A percentile compares a stretch with the other conserved stretches of the same genome.
These are phyloP conservation scores for Etheostoma perlongum DNA, from an alignment of 2,797 vertebrate species.

Conservation along the genomic window DNA sequence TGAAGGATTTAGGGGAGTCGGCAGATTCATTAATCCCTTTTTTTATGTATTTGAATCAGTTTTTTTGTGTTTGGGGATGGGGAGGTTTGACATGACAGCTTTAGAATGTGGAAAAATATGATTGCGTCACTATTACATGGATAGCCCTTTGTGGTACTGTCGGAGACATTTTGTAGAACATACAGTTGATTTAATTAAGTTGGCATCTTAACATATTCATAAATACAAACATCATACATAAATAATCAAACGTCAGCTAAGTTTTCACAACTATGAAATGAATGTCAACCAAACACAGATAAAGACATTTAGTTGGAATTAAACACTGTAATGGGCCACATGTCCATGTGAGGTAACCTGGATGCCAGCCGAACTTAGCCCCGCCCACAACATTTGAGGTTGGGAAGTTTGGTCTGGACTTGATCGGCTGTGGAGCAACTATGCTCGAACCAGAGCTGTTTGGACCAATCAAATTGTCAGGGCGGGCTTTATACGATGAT, in stretches of 20 bases:
- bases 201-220: slow-evolving; percentile 13
- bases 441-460: too few relatives aligned
- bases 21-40: slow-evolving; percentile 73
- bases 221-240: too few relatives aligned
- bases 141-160: slow-evolving; percentile 37
- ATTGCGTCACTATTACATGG: slow-evolving; percentile 50
- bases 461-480: too few relatives aligned
- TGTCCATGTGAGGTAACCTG: too few relatives aligned
- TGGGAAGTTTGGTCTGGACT: too few relatives aligned
- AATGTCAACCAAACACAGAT: slow-evolving; percentile 24
- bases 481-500: too few relatives aligned
- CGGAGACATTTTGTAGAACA: slow-evolving; percentile 30
- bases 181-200: slow-evolving; percentile 22
- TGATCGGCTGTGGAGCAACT: too few relatives aligned
- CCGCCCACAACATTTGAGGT: too few relatives aligned
- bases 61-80: slow-evolving; percentile 7
- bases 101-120: slow-evolving; percentile 19
- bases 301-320: neutral
- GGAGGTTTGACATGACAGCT: slow-evolving; percentile 41
- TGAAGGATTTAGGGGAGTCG: slow-evolving; percentile 71
- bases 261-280: slow-evolving; percentile 12
- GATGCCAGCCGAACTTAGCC: too few relatives aligned
- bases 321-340: too few relatives aligned
- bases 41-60: slow-evolving; percentile 75
- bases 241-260: slow-evolving; percentile 20